Evolutionary conservation across 2,797 vertebrate species (phyloP).

Genomic region (Pangasius larnaudii): DNA sequence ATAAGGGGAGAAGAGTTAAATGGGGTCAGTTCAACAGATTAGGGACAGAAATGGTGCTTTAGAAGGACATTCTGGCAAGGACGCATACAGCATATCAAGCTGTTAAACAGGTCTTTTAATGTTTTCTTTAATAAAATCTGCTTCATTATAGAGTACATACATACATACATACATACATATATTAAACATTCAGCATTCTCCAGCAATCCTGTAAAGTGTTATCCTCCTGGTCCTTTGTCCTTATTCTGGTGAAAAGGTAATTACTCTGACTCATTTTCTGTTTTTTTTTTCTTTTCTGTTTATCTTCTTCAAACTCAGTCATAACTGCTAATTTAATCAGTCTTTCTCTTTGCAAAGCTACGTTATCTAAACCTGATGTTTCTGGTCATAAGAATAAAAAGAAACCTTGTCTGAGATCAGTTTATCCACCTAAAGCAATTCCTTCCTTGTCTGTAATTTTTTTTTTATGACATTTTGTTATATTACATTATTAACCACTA

Average conservation of each 20-base stretch:
- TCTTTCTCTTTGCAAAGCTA: neutral
- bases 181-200: neutral
- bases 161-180: neutral
- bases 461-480: neutral
- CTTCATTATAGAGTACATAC: neutral
- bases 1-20: conserved; percentile 55
- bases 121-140: neutral
- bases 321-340: neutral
- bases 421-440: neutral
- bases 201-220: neutral
- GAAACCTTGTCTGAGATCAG: no score
- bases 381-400: neutral
- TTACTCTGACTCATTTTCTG: neutral
- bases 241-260: neutral
- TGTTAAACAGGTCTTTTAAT: neutral
- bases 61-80: neutral
- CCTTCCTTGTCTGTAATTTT: neutral
- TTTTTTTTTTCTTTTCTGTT: neutral
- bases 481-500: neutral
- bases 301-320: neutral
- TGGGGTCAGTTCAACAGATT: neutral
- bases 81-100: neutral
- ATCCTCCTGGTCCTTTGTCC: neutral
- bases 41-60: neutral
- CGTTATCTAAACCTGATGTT: neutral